Percentiles rank a stretch among this genome's conserved stretches.
Conservation (phyloP, 2,113 vertebrate species). For the Pagrus major region DNA sequence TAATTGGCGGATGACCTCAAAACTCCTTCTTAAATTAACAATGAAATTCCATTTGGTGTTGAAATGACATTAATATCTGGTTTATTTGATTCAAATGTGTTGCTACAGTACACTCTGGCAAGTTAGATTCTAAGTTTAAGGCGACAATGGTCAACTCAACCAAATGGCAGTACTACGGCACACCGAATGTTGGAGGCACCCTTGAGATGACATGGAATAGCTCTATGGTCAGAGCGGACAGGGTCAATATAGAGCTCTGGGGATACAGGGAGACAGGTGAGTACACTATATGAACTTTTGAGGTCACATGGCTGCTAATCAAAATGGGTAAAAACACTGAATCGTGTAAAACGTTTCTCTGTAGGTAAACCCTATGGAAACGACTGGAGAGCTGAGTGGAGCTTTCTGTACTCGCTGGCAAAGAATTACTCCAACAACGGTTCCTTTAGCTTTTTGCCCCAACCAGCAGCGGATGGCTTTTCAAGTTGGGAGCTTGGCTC, state of each 20-base stretch:
- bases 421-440: constrained; percentile 83
- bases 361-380: constrained; percentile 67
- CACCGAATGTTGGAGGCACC: constrained; percentile 76
- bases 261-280: constrained; percentile 93
- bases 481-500: constrained; percentile 87
- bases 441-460: constrained; percentile 87
- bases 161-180: constrained; percentile 96
- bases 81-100: constrained; percentile 15
- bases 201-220: constrained; percentile 87
- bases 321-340: neutral
- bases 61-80: neutral
- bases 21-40: neutral
- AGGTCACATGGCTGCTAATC: neutral
- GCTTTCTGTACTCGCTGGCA: constrained; percentile 89
- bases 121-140: constrained; percentile 84
- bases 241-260: constrained; percentile 91
- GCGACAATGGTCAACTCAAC: constrained; percentile 86
- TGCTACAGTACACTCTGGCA: constrained; percentile 89
- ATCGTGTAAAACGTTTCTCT: constrained; percentile 4
- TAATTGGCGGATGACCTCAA: neutral
- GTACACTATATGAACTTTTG: neutral
- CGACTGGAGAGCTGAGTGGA: constrained; percentile 88
- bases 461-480: constrained; percentile 68
- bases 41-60: neutral
- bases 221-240: constrained; percentile 65